These are phyloP conservation scores for Papilio polytes DNA, from an alignment of 1,140 invertebrate species.

Conservation along the genomic window DNA sequence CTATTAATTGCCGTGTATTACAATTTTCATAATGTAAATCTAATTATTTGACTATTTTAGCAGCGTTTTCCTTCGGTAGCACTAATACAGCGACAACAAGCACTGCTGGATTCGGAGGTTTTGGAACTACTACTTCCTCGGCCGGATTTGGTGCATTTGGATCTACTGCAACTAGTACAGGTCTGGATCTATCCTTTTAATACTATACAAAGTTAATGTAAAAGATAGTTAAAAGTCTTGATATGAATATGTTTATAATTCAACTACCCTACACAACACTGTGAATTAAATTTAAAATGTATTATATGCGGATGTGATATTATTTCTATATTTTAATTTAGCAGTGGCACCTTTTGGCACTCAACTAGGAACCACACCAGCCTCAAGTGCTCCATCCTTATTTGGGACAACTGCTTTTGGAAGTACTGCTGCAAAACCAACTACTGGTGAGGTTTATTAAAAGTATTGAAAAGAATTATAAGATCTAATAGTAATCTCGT, in stretches of 20 bases:
- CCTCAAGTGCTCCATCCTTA: conserved; percentile 70
- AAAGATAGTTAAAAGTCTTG: neutral
- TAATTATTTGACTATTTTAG: conserved; percentile 50
- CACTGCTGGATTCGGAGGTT: conserved; percentile 84
- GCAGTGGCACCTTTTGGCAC: conserved; percentile 71
- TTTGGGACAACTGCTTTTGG: conserved; percentile 83
- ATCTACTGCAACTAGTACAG: conserved; percentile 65
- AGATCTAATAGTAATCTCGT: no score
- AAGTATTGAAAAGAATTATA: no score
- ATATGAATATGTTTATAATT: neutral
- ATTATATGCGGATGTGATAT: neutral
- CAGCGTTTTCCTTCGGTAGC: conserved; percentile 73
- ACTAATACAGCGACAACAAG: conserved; percentile 69
- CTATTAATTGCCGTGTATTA: conserved; percentile 14
- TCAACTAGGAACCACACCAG: conserved; percentile 59
- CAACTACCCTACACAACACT: neutral
- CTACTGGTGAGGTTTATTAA: conserved; percentile 60
- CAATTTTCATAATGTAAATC: conserved; percentile 23
- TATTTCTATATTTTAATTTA: conserved; percentile 34
- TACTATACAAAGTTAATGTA: neutral
- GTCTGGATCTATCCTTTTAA: conserved; percentile 41
- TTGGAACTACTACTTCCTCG: conserved; percentile 82
- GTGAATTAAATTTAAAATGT: no score
- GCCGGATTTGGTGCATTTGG: conserved; percentile 85
- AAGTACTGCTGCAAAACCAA: conserved; percentile 69